Base-by-base conservation (phyloP, 2,113 vertebrate species). In the Calonectris borealis region DNA sequence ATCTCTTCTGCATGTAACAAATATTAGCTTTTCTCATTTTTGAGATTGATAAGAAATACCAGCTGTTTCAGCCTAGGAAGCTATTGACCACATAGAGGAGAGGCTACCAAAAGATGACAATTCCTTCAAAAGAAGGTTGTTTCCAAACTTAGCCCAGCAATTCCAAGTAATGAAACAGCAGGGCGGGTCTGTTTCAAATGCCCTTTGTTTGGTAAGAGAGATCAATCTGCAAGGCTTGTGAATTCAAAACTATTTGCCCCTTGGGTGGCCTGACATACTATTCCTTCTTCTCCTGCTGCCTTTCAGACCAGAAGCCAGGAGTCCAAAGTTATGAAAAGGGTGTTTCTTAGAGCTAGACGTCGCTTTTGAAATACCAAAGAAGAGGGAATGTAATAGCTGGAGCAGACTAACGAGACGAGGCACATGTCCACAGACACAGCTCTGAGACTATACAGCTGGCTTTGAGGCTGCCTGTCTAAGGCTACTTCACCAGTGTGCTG, bases 371-470 rank as follows among this genome's bases (percentile, higher is more conserved):
- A 65, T 27, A 65, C 34, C 57, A 40, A 34, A 88, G 77, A 92
- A 17, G 57, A 16, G 55, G 86, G 79, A 85, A 51, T 64, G 84
- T 18, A 57, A n/a, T n/a, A 38, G 77, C 64, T 18, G 52, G 58
- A 88, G 49, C 66, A 81, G 86, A 83, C 92, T 96, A 97, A 98
- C 75, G 77, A 97, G 97, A 92, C 68, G 82, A 95, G 89, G 84
- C 86, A 40, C 75, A 70, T 62, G 75, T 65, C 95, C 54, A 5
- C 20, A 62, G 82, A 69, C 84, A 31, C 92, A 88, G 97, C 97
- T 97, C 76, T 40, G 97, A 95, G 97, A 97, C 94, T 34, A 25
- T 24, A 69, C 98, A 98, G 98, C 98, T 98, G 98, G 98, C 78
- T 94, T 85, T 71, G 93, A 97, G 96, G 83, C 97, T 94, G 95